Evolutionary conservation across 2,113 vertebrate genomes (phyloP).

Genomic region (Neodon shergylaensis): DNA sequence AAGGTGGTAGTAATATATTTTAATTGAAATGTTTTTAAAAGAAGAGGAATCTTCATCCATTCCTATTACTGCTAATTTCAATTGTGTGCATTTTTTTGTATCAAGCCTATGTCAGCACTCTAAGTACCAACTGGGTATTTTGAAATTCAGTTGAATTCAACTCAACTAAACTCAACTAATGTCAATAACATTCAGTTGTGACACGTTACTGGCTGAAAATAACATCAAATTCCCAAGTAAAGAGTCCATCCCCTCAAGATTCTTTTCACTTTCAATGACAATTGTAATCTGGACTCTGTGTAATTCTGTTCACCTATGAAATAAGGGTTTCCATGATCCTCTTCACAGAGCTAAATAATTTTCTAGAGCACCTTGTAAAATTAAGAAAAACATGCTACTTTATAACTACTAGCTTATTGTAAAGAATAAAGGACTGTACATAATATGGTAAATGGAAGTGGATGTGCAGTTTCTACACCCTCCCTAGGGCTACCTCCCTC

Average conservation of each 20-base stretch:
- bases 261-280: background rate
- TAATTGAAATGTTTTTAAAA: background rate
- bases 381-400: background rate
- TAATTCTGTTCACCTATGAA: background rate
- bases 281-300: accelerated
- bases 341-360: background rate
- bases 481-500: background rate
- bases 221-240: background rate
- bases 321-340: background rate
- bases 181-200: background rate
- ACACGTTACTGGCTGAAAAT: background rate
- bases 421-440: background rate
- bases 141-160: background rate
- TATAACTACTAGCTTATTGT: background rate
- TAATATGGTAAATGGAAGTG: too few species aligned
- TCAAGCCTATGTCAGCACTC: background rate
- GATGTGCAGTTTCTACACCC: accelerated
- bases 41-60: background rate
- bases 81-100: background rate
- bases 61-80: background rate
- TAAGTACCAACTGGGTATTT: background rate
- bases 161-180: background rate
- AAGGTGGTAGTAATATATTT: background rate
- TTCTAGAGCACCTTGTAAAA: background rate
- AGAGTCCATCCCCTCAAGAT: background rate